Evolutionary conservation across 2,888 invertebrate genomes (phyloP), one percentile per base, ranked within the genome.

Genomic region (Malachius bipustulatus): DNA sequence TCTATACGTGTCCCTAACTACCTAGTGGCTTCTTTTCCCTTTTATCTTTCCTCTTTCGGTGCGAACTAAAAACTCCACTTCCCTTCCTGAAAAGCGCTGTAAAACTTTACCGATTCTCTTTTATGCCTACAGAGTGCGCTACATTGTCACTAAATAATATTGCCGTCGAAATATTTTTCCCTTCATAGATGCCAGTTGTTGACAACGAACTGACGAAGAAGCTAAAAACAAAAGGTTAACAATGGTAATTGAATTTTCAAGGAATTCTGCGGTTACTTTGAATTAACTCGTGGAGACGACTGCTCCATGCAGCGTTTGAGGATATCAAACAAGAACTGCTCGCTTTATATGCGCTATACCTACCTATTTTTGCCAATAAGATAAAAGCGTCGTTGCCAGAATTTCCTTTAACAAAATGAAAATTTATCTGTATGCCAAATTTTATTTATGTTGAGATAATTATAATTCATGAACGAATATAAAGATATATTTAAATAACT

Each of bases 191-290:
- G n/a, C n/a, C n/a, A n/a, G n/a, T n/a, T n/a, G n/a, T n/a, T n/a
- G n/a, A n/a, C n/a, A n/a, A n/a, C n/a, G n/a, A n/a, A n/a, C n/a
- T n/a, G n/a, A n/a, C n/a, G n/a, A n/a, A n/a, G n/a, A n/a, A n/a
- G n/a, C n/a, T n/a, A n/a, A n/a, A n/a, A n/a, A n/a, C n/a, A 48
- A 9, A 33, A 32, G 32, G 42, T 36, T 29, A 38, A 26, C 30
- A 37, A 32, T 19, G 35, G 30, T 33, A 34, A 35, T 34, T 28
- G 39, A 43, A 43, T 43, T 44, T 43, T 39, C 44, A 44, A 48
- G 46, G 52, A 52, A 56, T 53, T 51, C 54, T 55, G 59, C 52
- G 62, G 61, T 60, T 56, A 52, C 59, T 60, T 62, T 62, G 60
- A 61, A 57, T 57, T 49, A 51, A 50, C 45, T 43, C 43, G 43